These are phyloP conservation scores for Drosophila prolongata DNA, from an alignment of 2,888 invertebrate species.

Conservation along the genomic window DNA sequence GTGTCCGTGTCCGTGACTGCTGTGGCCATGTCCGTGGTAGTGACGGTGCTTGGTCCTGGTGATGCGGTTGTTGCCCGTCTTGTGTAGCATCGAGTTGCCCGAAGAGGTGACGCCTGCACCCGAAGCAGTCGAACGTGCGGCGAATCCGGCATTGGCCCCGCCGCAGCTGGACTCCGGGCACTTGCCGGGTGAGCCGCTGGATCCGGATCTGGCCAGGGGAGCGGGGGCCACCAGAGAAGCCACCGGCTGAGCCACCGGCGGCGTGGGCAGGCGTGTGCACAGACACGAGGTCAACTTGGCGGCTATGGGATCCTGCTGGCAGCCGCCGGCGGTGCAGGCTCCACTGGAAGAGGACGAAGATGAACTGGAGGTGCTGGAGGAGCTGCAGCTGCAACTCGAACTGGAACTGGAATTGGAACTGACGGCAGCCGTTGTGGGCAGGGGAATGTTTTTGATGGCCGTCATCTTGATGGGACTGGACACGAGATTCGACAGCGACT, in stretches of 20 bases:
- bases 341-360: slow-evolving; percentile 9
- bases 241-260: slow-evolving; percentile 17
- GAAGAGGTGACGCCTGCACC: slow-evolving; percentile 27
- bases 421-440: slow-evolving; percentile 15
- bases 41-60: slow-evolving; percentile 80
- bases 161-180: slow-evolving; percentile 28
- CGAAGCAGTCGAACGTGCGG: slow-evolving; percentile 19
- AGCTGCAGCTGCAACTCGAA: slow-evolving; percentile 28
- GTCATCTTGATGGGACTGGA: slow-evolving; percentile 86
- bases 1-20: slow-evolving; percentile 83
- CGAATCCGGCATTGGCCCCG: slow-evolving; percentile 19
- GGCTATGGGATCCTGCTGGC: slow-evolving; percentile 84
- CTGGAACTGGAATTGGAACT: slow-evolving; percentile 4
- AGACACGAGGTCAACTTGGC: slow-evolving; percentile 85
- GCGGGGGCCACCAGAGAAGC: slow-evolving; percentile 1
- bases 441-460: slow-evolving; percentile 81
- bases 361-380: slow-evolving; percentile 4
- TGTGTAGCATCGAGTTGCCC: slow-evolving; percentile 72
- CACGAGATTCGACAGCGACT: slow-evolving; percentile 88
- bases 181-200: slow-evolving; percentile 11
- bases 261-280: slow-evolving; percentile 70
- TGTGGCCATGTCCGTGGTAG: slow-evolving; percentile 82
- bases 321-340: slow-evolving; percentile 53
- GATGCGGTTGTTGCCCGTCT: slow-evolving; percentile 83
- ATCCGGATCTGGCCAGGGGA: slow-evolving; percentile 8